Conservation (phyloP, 2,797 vertebrate genomes). For the Spheniscus humboldti region DNA sequence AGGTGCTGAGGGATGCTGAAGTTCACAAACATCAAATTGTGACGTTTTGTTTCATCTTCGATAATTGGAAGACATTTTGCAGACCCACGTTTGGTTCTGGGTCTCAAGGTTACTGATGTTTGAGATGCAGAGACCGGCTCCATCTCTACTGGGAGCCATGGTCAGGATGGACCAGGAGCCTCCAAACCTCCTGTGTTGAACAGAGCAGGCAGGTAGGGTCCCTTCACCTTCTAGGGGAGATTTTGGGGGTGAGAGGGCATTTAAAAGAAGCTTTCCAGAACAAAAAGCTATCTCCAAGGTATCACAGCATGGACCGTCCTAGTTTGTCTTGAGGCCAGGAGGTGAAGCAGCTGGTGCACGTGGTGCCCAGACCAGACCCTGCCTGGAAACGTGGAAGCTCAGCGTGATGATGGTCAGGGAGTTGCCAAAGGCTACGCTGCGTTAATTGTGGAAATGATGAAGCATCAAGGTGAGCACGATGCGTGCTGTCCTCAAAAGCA, state of each 20-base stretch:
- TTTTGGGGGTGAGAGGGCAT: neutral
- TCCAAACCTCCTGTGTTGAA: neutral
- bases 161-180: neutral
- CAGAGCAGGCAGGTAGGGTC: neutral
- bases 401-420: neutral
- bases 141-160: neutral
- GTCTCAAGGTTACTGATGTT: neutral
- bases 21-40: neutral
- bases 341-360: neutral
- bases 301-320: neutral
- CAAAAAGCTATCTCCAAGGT: neutral
- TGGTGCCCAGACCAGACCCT: neutral
- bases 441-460: neutral
- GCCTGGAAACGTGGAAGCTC: neutral
- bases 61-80: neutral
- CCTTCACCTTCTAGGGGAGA: neutral
- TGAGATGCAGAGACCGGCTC: neutral
- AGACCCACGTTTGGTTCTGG: neutral
- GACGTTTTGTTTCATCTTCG: neutral
- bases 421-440: neutral
- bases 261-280: neutral
- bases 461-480: neutral
- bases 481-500: neutral
- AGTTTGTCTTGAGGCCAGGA: neutral
- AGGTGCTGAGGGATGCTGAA: neutral